Base-by-base conservation (phyloP, 2,113 vertebrate genomes). In the Illadopsis cleaveri region DNA sequence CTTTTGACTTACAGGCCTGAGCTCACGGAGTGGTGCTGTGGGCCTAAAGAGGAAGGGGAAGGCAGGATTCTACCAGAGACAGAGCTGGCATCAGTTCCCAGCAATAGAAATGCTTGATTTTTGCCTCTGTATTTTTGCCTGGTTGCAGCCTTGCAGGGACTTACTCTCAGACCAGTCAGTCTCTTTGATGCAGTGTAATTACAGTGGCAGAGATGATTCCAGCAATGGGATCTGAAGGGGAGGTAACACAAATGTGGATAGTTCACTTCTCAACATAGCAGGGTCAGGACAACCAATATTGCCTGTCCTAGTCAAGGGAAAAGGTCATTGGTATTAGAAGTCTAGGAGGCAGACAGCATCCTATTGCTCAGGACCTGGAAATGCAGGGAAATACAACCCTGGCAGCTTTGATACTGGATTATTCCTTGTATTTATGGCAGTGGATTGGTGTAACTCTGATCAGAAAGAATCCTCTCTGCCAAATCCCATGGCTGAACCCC, bases 1-100 rank as follows among this genome's bases (percentile, higher is more conserved):
- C 94, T 96, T 96, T 93, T 95, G 90, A 93, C 94, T 78, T 93
- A 13, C 17, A 72, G 75, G 69, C 76, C 73, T 80, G 10, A 77
- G 89, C 87, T 57, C n/a, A 30, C 35, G 27, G 61, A 93, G 57
- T 9, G 42, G 7, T 78, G 91, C 75, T 66, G 73, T 6, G 5
- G 75, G 64, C 78, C 70, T 72, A 1, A 60, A 80, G 86, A 64
- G 72, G 82, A 89, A 71, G 6, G 58, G 50, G 68, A 86, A 75
- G 51, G 68, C 76, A 66, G 60, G 5, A 78, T 90, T 92, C 76
- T 90, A 9, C 90, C 76, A 68, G 48, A 94, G 82, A 21, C 47
- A 64, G 76, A 64, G 79, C 72, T 94, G 76, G 66, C 68, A 86
- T 58, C 76, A 81, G 56, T 51, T 78, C 38, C n/a, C 53, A 71